A percentile compares a stretch with the other conserved stretches of the same genome.
Conservation (phyloP, 92 coral and sea anemone species). For the Nematostella vectensis region DNA sequence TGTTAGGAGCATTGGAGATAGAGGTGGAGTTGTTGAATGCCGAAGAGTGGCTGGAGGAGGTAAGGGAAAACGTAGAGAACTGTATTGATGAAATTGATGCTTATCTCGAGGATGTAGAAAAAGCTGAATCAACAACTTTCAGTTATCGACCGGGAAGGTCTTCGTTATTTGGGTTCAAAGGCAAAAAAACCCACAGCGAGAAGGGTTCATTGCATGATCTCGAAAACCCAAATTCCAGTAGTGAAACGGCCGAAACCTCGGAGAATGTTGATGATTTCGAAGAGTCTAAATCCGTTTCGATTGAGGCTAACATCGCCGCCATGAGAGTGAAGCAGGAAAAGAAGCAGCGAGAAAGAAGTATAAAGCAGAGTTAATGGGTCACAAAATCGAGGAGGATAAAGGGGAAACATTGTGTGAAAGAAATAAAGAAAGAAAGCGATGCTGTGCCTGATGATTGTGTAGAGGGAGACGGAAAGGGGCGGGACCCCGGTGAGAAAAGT, state of each 20-base stretch:
- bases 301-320: conserved; percentile 14
- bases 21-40: too few relatives aligned
- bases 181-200: not conserved
- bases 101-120: conserved; percentile 7
- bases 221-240: too few relatives aligned
- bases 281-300: not conserved
- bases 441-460: not conserved
- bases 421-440: conserved; percentile 5
- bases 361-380: conserved; percentile 1
- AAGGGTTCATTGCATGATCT: not conserved
- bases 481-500: not conserved
- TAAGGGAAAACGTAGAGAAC: conserved; percentile 16
- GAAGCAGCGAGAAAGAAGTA: conserved; percentile 3
- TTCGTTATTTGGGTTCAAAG: not conserved
- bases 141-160: conserved; percentile 1
- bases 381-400: not conserved
- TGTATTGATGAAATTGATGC: conserved; percentile 20
- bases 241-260: not conserved
- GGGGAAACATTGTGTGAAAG: not conserved
- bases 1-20: not conserved
- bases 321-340: conserved; percentile 16
- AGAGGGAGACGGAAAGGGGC: conserved; percentile 1
- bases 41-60: conserved; percentile 20
- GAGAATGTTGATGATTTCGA: conserved; percentile 2
- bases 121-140: not conserved